These are phyloP conservation scores for Tetrapedia diversipes DNA, from an alignment of 2,888 invertebrate species.

Conservation along the genomic window DNA sequence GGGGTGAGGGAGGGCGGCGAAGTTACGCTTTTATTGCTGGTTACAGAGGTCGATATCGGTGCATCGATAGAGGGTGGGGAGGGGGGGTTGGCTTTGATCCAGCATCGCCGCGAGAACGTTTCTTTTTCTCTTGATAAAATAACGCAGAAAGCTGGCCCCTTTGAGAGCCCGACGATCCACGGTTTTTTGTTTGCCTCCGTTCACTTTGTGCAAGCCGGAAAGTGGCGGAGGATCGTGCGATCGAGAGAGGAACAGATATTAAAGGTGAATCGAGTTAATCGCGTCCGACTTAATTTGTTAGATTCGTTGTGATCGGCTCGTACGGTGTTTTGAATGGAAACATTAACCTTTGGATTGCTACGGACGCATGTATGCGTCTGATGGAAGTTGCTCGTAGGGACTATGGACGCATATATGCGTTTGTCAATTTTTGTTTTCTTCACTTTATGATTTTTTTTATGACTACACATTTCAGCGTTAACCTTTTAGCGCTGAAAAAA, in stretches of 20 bases:
- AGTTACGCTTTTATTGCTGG: slow-evolving; percentile 36
- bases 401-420: too few species aligned
- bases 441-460: too few species aligned
- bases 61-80: slow-evolving; percentile 45
- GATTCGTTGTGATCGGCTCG: neutral
- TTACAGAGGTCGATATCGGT: slow-evolving; percentile 46
- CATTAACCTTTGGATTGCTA: too few species aligned
- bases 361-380: too few species aligned
- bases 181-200: neutral
- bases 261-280: too few species aligned
- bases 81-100: slow-evolving; percentile 59
- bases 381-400: too few species aligned
- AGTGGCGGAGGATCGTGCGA: neutral
- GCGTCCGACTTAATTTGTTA: neutral
- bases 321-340: neutral
- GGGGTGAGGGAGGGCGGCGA: neutral
- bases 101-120: slow-evolving; percentile 34
- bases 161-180: neutral
- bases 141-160: slow-evolving; percentile 30
- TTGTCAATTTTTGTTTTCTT: too few species aligned
- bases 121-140: slow-evolving; percentile 43
- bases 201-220: neutral
- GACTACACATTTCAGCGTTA: too few species aligned
- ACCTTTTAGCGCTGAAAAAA: too few species aligned
- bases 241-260: neutral